These are phyloP conservation scores for Panurus biarmicus DNA, from an alignment of 2,113 vertebrate genomes.

Conservation along the genomic window DNA sequence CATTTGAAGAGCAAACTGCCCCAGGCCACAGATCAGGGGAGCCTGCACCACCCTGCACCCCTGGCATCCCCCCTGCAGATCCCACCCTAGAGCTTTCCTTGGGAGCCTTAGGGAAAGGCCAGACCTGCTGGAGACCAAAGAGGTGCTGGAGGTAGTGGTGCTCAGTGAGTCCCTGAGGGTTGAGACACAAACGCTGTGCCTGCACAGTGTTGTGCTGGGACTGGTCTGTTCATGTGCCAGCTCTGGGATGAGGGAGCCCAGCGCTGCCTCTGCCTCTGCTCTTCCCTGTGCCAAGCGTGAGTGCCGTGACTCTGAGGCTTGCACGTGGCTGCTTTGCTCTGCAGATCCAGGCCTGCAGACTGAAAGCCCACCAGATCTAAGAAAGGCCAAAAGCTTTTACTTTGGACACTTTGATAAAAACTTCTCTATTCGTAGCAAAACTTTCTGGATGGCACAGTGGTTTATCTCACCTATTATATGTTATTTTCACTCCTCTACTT, in stretches of 20 bases:
- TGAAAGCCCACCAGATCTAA: background rate
- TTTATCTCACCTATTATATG: background rate
- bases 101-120: background rate
- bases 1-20: too few species aligned
- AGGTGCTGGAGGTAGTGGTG: fast-evolving
- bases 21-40: background rate
- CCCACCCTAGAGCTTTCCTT: background rate
- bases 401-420: background rate
- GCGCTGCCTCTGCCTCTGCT: background rate
- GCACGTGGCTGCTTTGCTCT: background rate
- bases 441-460: background rate
- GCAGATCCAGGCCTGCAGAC: background rate
- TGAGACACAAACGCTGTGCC: too few species aligned
- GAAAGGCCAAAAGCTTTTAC: background rate
- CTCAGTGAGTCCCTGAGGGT: fast-evolving
- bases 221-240: fast-evolving
- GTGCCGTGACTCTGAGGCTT: fast-evolving
- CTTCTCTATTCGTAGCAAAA: background rate
- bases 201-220: background rate
- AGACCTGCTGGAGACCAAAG: too few species aligned
- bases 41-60: background rate
- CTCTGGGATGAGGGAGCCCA: background rate
- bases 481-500: background rate
- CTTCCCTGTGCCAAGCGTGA: fast-evolving
- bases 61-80: fast-evolving